These are phyloP conservation scores for Metridium senile DNA, from an alignment of 92 coral and sea anemone genomes.

Conservation along the genomic window DNA sequence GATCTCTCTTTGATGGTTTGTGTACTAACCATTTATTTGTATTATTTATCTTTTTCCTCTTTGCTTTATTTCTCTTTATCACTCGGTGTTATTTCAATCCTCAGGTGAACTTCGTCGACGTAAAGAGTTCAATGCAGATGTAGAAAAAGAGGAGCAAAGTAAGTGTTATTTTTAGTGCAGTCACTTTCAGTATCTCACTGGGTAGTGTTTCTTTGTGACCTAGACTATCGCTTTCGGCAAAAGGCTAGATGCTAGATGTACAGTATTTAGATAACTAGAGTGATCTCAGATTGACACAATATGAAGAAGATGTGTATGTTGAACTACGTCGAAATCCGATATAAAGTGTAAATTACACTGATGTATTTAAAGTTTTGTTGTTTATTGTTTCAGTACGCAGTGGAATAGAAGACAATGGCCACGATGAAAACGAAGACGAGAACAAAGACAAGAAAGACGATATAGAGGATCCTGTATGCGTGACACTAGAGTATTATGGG, in stretches of 20 bases:
- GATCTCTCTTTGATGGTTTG: too few species aligned
- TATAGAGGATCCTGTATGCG: conserved; percentile 77
- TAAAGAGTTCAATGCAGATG: conserved; percentile 21
- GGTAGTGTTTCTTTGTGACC: too few species aligned
- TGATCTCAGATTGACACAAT: too few species aligned
- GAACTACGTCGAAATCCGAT: too few species aligned
- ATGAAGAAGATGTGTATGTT: too few species aligned
- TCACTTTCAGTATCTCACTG: not conserved
- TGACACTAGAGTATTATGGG: conserved; percentile 85
- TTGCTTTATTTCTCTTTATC: not conserved
- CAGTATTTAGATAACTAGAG: too few species aligned
- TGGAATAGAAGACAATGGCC: conserved; percentile 6
- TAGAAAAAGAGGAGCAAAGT: conserved; percentile 21
- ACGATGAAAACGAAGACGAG: conserved; percentile 1
- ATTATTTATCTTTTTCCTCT: not conserved
- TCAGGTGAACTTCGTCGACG: conserved; percentile 33
- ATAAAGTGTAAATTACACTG: too few species aligned
- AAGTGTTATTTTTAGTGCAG: not conserved
- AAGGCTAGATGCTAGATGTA: too few species aligned
- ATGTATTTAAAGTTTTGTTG: too few species aligned
- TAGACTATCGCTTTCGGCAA: too few species aligned
- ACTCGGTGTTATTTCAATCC: not conserved
- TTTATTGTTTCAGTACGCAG: too few species aligned
- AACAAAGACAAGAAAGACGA: conserved; percentile 18
- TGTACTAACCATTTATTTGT: not conserved